Percentiles rank a stretch among this genome's conserved stretches.
Evolutionary conservation across 1,140 invertebrate species (phyloP).

Genomic region (Batillaria attramentaria): DNA sequence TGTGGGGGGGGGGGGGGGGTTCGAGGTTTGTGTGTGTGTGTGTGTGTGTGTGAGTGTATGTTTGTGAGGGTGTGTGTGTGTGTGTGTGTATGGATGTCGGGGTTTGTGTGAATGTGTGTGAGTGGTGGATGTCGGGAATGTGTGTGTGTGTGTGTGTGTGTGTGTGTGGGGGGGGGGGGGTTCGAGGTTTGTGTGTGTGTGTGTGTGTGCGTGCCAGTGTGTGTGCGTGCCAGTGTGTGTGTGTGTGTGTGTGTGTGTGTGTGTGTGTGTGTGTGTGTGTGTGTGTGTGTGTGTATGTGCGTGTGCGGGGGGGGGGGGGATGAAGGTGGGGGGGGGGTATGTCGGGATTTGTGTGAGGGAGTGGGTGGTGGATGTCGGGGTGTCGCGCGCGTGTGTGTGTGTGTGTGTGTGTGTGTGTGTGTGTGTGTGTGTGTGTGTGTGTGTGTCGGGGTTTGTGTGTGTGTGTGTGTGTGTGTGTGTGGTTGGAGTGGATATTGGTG

Average conservation of each 20-base stretch:
- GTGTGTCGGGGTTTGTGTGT: background rate
- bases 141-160: background rate
- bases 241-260: slow-evolving; percentile 2
- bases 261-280: slow-evolving; percentile 2
- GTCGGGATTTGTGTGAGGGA: background rate
- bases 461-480: background rate
- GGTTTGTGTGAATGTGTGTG: background rate
- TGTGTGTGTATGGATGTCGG: background rate
- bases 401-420: slow-evolving; percentile 2
- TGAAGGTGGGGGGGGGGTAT: background rate
- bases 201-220: background rate
- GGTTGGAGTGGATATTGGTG: background rate
- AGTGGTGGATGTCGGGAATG: background rate
- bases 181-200: background rate
- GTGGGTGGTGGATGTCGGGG: background rate
- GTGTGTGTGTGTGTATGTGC: background rate
- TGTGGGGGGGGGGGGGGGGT: background rate
- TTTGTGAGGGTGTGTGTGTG: background rate
- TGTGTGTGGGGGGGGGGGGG: background rate
- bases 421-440: slow-evolving; percentile 2
- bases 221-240: background rate
- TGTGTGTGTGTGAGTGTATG: background rate
- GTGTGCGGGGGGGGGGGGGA: background rate
- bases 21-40: background rate
- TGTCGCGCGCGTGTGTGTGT: background rate